Evolutionary conservation across 2,888 invertebrate species (phyloP).

Genomic region (Nephrocerus scutellatus): DNA sequence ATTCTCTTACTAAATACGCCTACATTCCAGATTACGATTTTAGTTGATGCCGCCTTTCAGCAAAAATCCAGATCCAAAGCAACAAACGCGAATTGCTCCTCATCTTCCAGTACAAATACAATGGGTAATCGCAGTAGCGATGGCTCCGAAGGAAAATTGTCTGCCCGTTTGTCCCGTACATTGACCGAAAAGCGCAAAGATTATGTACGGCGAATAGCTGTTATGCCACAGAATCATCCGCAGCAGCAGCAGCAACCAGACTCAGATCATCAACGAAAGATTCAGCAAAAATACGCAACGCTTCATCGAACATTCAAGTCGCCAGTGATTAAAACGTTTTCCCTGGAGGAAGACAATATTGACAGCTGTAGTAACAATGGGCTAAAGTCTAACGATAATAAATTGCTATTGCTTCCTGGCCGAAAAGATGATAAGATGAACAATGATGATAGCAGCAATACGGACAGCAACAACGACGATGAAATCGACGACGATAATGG

Average conservation of each 20-base stretch:
- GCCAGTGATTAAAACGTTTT: constrained; percentile 24
- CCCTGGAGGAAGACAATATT: constrained; percentile 17
- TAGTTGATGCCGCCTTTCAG: constrained; percentile 30
- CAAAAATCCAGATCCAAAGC: constrained; percentile 24
- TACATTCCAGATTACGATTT: constrained; percentile 29
- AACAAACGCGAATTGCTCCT: too few relatives aligned
- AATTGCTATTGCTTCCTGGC: too few relatives aligned
- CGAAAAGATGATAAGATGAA: too few relatives aligned
- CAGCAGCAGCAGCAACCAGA: too few relatives aligned
- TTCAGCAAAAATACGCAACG: constrained; percentile 25
- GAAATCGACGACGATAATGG: constrained; percentile 16
- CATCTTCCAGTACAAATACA: constrained; percentile 21
- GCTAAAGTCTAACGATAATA: too few relatives aligned
- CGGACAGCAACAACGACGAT: too few relatives aligned
- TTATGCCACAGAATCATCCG: constrained; percentile 48
- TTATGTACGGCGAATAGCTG: constrained; percentile 59
- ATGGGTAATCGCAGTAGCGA: constrained; percentile 22
- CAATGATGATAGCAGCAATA: too few relatives aligned
- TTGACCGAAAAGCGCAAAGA: constrained; percentile 59
- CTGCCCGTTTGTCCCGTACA: constrained; percentile 47
- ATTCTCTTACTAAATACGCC: constrained; percentile 7
- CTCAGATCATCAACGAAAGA: too few relatives aligned
- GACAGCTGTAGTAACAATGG: too few relatives aligned
- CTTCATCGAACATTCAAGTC: constrained; percentile 27
- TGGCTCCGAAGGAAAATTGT: constrained; percentile 21